Conservation (phyloP, 2,888 invertebrate species). For the Mesorhabditis spiculigera region DNA sequence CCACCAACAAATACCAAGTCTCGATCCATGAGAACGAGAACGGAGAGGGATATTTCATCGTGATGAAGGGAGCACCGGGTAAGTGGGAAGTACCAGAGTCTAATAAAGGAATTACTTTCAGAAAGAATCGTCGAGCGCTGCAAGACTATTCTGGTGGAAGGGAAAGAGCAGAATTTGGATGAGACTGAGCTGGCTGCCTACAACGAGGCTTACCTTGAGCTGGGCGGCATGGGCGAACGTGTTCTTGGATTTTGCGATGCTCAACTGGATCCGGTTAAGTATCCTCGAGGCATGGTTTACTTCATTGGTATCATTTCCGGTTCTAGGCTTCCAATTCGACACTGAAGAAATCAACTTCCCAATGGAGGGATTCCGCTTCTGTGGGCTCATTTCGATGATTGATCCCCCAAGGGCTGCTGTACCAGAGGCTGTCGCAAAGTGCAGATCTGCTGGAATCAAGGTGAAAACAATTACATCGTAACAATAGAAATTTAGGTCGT, state of each 20-base stretch:
- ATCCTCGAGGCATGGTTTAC: slow-evolving; percentile 61
- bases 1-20: slow-evolving; percentile 69
- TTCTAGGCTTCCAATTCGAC: slow-evolving; percentile 82
- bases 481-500: slow-evolving; percentile 57
- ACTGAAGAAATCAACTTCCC: slow-evolving; percentile 60
- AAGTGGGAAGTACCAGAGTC: slow-evolving; percentile 25
- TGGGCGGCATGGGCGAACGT: slow-evolving; percentile 79
- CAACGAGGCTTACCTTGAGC: slow-evolving; percentile 66
- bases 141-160: slow-evolving; percentile 65
- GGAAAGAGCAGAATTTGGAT: slow-evolving; percentile 60
- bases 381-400: slow-evolving; percentile 60
- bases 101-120: slow-evolving; percentile 59
- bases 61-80: slow-evolving; percentile 71
- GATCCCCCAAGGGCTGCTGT: slow-evolving; percentile 61
- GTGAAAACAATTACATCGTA: slow-evolving; percentile 11
- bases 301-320: neutral
- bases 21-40: slow-evolving; percentile 91
- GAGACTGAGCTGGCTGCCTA: slow-evolving; percentile 14
- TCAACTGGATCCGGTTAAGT: slow-evolving; percentile 81
- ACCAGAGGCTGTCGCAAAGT: slow-evolving; percentile 60
- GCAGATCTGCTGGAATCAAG: slow-evolving; percentile 60
- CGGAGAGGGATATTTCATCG: slow-evolving; percentile 72
- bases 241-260: slow-evolving; percentile 86
- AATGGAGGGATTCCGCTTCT: slow-evolving; percentile 66
- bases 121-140: slow-evolving; percentile 81